Evolutionary conservation across 2,888 invertebrate species (phyloP).

Genomic region (Sisyra nigra): DNA sequence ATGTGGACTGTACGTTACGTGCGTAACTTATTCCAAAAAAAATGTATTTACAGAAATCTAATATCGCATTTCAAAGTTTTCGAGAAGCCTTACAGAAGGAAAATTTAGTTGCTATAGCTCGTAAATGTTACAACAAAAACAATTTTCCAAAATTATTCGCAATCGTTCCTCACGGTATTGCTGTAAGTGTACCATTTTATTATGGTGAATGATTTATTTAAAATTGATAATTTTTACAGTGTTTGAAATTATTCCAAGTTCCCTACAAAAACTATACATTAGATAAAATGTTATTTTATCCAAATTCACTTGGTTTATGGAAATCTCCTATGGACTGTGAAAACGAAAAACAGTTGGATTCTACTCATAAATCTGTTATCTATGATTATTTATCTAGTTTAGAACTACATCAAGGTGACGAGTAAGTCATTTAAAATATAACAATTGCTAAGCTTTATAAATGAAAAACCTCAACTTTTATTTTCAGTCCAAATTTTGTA

Average conservation of each 20-base stretch:
- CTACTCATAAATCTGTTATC: neutral
- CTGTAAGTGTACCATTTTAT: too few relatives aligned
- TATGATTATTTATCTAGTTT: neutral
- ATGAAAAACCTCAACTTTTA: neutral
- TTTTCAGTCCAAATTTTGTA: neutral
- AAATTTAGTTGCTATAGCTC: conserved; percentile 5
- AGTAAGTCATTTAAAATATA: neutral
- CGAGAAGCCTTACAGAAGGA: neutral
- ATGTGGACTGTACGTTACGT: too few relatives aligned
- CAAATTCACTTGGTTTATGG: neutral
- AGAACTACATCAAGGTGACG: neutral
- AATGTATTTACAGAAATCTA: conserved; percentile 2
- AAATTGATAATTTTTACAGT: neutral
- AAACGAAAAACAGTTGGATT: neutral
- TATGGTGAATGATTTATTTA: neutral
- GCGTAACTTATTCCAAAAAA: too few relatives aligned
- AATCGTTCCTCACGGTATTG: neutral
- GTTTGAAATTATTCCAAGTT: neutral
- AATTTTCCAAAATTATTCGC: conserved; percentile 5
- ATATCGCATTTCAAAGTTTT: neutral
- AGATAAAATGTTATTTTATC: neutral
- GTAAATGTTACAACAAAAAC: conserved; percentile 6
- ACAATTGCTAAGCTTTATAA: too few relatives aligned
- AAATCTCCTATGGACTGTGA: neutral
- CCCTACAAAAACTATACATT: neutral